Conservation (phyloP, 2,888 invertebrate genomes). For the Eristalis pertinax region DNA sequence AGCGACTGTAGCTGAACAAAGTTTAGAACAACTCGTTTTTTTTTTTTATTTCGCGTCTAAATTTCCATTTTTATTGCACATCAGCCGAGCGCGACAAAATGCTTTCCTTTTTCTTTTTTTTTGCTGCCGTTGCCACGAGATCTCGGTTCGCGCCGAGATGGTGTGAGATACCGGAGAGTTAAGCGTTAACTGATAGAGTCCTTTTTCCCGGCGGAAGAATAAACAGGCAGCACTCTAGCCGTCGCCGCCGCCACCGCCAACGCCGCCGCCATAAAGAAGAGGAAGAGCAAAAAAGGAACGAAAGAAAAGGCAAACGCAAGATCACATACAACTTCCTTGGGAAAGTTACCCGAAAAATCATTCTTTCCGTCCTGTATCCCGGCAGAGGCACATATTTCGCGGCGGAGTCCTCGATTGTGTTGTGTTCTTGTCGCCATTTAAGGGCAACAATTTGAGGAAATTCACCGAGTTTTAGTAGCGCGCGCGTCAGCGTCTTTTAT, state of each 20-base stretch:
- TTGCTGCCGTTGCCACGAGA: not conserved
- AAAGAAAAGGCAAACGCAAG: not conserved
- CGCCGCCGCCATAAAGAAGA: not conserved
- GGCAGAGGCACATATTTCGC: not conserved
- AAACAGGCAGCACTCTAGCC: not conserved
- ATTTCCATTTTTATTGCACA: constrained; percentile 71
- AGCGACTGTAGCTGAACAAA: constrained; percentile 13
- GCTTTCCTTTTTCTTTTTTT: constrained; percentile 26
- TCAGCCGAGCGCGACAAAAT: constrained; percentile 58
- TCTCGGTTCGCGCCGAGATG: too few species aligned
- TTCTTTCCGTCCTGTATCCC: constrained; percentile 8
- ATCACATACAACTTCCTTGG: constrained; percentile 15
- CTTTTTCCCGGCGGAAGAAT: constrained; percentile 27
- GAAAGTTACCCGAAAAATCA: constrained; percentile 46
- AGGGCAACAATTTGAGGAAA: constrained; percentile 55
- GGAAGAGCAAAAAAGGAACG: too few species aligned
- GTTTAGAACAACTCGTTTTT: constrained; percentile 61
- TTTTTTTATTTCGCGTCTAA: constrained; percentile 27
- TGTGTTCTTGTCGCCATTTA: constrained; percentile 40
- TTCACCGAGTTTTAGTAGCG: constrained; percentile 19
- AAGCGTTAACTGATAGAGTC: constrained; percentile 67
- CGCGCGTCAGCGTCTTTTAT: not conserved
- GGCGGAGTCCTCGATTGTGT: not conserved
- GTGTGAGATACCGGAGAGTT: constrained; percentile 11
- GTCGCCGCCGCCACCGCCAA: not conserved